Base-by-base conservation (phyloP, 37 sponge, comb jelly and placozoan species). In the Lycopodina hypogea region DNA sequence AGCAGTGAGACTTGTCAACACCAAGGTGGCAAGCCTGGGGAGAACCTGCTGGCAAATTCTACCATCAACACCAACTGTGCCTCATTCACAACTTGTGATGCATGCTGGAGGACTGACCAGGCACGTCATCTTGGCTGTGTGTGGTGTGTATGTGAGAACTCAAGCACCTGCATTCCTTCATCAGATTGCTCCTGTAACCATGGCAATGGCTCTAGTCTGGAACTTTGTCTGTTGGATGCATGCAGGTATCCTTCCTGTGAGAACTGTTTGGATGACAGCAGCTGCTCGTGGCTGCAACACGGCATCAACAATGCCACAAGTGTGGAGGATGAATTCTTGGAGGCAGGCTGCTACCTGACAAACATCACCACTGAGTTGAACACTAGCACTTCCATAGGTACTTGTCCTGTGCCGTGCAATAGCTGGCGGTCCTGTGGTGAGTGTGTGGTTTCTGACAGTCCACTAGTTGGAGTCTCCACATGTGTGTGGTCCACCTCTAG, bases 401-500 rank as follows among this genome's bases (percentile, higher is more conserved):
- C 34, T 2, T 74, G 74, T 29, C 74, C 74, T n/a, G 8, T 12
- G 21, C 36, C 74, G 1, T 74, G 74, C 38, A 28, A 30, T 12
- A 9, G 11, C 32, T 19, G 11, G 3, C 42, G 36, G 22, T 56
- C 74, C 18, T 74, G 74, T 56, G 8, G 6, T 4, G 28, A 3
- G 22, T 74, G 74, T 29, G 58, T 74, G 21, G 8, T 3, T 3
- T 53, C 58, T 15, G 4, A 30, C 23, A 56, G 58, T 22, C 58
- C 74, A 36, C 18, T 6, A 48, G 74, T 8, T 14, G 74, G 74
- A 30, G 37, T 33, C 1, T 3, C 14, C 2, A 74, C 35, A 1
- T 74, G 74, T 22, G 11, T 74, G 34, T 74, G 74, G 74, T 3
- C 56, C 11, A 34, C 58, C 21, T 74, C 12, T 36, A 14, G 37